These are phyloP conservation scores for Ceratosolen fusciceps DNA, from an alignment of 1,140 invertebrate species.

Conservation along the genomic window DNA sequence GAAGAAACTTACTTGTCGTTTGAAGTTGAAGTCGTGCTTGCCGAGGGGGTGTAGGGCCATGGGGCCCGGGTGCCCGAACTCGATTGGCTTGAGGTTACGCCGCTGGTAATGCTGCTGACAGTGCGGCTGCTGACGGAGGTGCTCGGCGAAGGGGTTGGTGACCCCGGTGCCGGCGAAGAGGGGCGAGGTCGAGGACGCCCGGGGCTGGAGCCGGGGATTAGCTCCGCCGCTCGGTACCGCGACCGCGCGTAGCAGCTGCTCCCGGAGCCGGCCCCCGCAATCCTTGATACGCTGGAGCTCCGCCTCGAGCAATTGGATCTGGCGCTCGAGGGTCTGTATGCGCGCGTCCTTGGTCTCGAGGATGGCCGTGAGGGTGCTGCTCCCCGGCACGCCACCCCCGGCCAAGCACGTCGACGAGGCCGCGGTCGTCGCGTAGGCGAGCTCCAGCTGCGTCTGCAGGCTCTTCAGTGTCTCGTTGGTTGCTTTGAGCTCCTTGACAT, in stretches of 20 bases:
- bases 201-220: conserved; percentile 2
- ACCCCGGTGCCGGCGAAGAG: conserved; percentile 67
- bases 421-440: conserved; percentile 77
- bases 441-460: conserved; percentile 83
- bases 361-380: conserved; percentile 81
- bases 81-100: conserved; percentile 65
- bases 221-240: conserved; percentile 57
- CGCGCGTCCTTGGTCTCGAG: conserved; percentile 88
- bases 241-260: conserved; percentile 64
- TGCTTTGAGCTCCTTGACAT: conserved; percentile 81
- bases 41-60: conserved; percentile 70
- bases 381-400: conserved; percentile 76
- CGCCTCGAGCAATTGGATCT: conserved; percentile 81
- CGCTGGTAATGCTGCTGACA: conserved; percentile 57
- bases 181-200: conserved; percentile 53
- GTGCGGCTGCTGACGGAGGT: conserved; percentile 53
- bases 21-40: conserved; percentile 78
- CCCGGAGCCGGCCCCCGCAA: conserved; percentile 65
- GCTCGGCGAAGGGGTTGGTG: conserved; percentile 65
- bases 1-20: conserved; percentile 87
- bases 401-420: conserved; percentile 65
- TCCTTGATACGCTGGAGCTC: conserved; percentile 79
- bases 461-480: conserved; percentile 85
- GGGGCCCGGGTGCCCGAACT: conserved; percentile 69
- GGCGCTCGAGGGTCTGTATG: conserved; percentile 87